Conservation (phyloP, 2,888 invertebrate species). For the Latheticus oryzae region DNA sequence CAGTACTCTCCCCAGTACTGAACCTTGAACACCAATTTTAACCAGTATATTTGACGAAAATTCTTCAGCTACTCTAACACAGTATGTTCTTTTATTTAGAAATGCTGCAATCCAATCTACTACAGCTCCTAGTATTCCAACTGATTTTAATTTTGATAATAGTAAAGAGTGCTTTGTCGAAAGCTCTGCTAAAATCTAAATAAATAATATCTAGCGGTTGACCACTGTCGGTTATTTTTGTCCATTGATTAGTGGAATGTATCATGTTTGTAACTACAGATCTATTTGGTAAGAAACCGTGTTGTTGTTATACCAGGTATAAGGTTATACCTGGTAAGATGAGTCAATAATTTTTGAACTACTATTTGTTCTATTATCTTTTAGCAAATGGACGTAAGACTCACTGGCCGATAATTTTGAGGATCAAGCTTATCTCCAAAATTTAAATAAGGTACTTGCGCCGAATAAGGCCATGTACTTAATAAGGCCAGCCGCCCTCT, state of each 20-base stretch:
- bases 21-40: too few relatives aligned
- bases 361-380: not conserved
- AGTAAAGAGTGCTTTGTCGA: too few relatives aligned
- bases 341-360: not conserved
- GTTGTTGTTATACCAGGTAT: not conserved
- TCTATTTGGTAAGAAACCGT: not conserved
- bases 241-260: not conserved
- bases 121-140: too few relatives aligned
- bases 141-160: too few relatives aligned
- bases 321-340: not conserved
- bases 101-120: too few relatives aligned
- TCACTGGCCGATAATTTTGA: not conserved
- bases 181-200: not conserved
- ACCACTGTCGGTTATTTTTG: not conserved
- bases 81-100: too few relatives aligned
- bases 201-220: conserved; percentile 1
- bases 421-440: not conserved
- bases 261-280: not conserved
- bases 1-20: too few relatives aligned
- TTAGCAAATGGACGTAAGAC: not conserved
- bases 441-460: too few relatives aligned
- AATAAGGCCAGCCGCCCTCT: too few relatives aligned
- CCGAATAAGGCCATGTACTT: too few relatives aligned
- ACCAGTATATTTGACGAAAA: not conserved
- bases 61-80: too few relatives aligned